These are phyloP conservation scores for Lynx canadensis DNA, from an alignment of 2,113 vertebrate species.

Conservation along the genomic window DNA sequence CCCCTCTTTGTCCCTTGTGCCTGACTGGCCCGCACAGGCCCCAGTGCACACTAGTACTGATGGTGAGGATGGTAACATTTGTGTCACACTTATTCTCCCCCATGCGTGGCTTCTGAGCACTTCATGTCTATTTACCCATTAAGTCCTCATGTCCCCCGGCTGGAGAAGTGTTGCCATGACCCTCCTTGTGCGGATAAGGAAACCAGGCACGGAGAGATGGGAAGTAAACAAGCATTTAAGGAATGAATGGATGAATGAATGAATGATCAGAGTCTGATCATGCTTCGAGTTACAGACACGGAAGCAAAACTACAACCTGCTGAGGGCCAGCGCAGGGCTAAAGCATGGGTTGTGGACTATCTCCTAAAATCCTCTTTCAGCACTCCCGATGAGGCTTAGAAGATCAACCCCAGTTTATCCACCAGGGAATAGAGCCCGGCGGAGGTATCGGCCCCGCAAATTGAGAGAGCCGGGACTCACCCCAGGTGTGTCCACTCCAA, in stretches of 20 bases:
- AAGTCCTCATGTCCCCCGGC: background rate
- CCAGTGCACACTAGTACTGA: background rate
- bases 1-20: background rate
- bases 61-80: fast-evolving
- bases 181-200: background rate
- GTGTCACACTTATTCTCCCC: background rate
- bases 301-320: background rate
- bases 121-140: background rate
- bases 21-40: too few relatives aligned
- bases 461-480: background rate
- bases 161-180: background rate
- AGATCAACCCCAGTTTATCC: background rate
- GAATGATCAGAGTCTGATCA: background rate
- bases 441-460: background rate
- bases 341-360: fast-evolving
- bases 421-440: background rate
- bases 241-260: background rate
- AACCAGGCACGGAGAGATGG: background rate
- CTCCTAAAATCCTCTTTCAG: background rate
- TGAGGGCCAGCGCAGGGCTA: background rate
- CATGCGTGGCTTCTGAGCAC: background rate
- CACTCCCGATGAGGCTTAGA: background rate
- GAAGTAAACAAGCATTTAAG: background rate
- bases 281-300: background rate
- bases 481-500: background rate